A percentile compares a stretch with the other conserved stretches of the same genome.
These are phyloP conservation scores for Arremon aurantiirostris DNA, from an alignment of 2,797 vertebrate genomes.

Conservation along the genomic window DNA sequence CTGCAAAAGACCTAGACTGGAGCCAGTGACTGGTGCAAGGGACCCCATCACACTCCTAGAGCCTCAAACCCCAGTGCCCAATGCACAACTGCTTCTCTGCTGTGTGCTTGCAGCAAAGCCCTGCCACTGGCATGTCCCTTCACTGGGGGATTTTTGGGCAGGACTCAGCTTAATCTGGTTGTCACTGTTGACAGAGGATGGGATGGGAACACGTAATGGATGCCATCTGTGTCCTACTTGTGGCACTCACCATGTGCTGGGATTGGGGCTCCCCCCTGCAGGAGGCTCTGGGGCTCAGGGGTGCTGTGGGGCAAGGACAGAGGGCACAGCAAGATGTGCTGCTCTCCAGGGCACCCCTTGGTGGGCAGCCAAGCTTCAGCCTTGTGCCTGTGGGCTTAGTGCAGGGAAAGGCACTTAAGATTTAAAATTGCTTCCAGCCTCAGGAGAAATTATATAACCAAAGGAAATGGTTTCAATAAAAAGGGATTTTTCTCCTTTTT, in stretches of 20 bases:
- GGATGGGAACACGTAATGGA: conserved; percentile 8
- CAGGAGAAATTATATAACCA: conserved; percentile 48
- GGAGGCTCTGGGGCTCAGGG: background rate
- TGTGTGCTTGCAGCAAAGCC: background rate
- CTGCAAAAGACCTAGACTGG: background rate
- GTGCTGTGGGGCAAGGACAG: background rate
- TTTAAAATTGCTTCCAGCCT: conserved; percentile 33
- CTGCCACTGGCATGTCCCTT: background rate
- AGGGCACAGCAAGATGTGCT: background rate
- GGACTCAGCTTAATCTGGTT: background rate
- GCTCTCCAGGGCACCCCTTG: background rate
- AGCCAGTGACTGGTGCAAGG: background rate
- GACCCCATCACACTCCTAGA: background rate
- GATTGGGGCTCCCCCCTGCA: background rate
- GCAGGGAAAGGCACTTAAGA: background rate
- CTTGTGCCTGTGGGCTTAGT: background rate
- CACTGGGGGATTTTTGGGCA: background rate
- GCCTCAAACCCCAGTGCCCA: background rate
- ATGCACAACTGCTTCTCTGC: rapidly evolving
- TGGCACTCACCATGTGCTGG: rapidly evolving
- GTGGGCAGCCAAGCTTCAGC: background rate
- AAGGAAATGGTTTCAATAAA: conserved; percentile 66
- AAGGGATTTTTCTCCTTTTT: background rate
- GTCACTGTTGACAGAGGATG: background rate
- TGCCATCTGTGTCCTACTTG: conserved; percentile 45